Evolutionary conservation across 2,113 vertebrate species (phyloP).

Genomic region (Bombycilla garrulus): DNA sequence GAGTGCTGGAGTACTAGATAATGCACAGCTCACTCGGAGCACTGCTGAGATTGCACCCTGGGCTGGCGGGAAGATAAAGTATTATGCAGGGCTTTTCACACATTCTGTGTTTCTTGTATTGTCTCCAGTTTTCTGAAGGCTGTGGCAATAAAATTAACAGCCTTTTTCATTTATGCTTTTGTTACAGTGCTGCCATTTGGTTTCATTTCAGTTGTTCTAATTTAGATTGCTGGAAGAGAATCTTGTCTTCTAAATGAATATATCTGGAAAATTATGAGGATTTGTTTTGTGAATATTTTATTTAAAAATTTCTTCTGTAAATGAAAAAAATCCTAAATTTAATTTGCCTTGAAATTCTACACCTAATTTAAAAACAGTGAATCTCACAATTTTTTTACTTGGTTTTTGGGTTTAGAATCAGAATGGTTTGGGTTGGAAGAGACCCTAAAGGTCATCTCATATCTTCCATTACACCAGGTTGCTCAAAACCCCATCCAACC

Average conservation of each 20-base stretch:
- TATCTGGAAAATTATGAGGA: not conserved
- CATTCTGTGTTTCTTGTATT: not conserved
- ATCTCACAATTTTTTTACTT: not conserved
- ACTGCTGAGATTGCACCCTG: not conserved
- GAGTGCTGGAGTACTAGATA: constrained; percentile 29
- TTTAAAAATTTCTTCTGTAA: not conserved
- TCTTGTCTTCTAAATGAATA: not conserved
- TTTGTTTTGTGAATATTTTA: not conserved
- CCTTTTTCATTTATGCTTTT: not conserved
- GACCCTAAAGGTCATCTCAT: not conserved
- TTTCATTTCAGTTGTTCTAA: not conserved
- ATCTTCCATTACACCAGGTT: not conserved
- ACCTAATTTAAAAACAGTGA: not conserved
- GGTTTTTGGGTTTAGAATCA: not conserved
- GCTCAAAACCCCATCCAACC: not conserved
- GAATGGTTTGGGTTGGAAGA: not conserved
- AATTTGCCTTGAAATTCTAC: not conserved
- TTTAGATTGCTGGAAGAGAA: not conserved
- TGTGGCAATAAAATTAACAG: not conserved
- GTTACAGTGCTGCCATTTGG: not conserved
- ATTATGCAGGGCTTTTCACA: constrained; percentile 50
- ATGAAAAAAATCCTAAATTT: not conserved
- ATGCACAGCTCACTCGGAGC: not conserved
- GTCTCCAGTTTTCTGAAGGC: not conserved
- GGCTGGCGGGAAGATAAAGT: not conserved